Percentiles rank a stretch among this genome's conserved stretches.
Conservation (phyloP, 2,888 invertebrate genomes). For the Xestia c-nigrum region DNA sequence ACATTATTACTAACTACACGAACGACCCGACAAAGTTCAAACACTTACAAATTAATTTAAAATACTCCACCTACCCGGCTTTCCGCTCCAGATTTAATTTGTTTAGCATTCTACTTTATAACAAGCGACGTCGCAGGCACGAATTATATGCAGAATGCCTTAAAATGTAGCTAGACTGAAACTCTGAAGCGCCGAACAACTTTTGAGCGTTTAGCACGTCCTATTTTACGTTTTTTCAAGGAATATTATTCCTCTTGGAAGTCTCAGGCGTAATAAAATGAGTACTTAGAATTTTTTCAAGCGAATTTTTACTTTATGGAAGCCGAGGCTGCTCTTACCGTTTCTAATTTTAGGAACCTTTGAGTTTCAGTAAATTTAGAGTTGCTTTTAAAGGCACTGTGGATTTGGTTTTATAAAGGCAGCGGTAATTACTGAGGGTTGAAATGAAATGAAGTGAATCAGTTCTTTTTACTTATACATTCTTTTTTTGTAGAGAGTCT, state of each 20-base stretch:
- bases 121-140: constrained; percentile 40
- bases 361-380: constrained; percentile 56
- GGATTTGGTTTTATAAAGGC: constrained; percentile 45
- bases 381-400: constrained; percentile 44
- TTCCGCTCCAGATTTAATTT: constrained; percentile 49
- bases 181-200: constrained; percentile 24
- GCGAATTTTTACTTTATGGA: constrained; percentile 51
- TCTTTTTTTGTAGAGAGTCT: constrained; percentile 1
- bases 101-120: constrained; percentile 55
- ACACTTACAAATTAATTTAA: constrained; percentile 57
- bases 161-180: constrained; percentile 41
- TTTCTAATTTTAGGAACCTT: constrained; percentile 51
- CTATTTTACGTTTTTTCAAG: constrained; percentile 48
- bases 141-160: constrained; percentile 52
- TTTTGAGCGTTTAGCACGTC: constrained; percentile 51
- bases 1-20: constrained; percentile 21
- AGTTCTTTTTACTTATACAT: constrained; percentile 23
- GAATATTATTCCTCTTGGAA: constrained; percentile 56
- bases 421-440: constrained; percentile 38
- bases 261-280: constrained; percentile 55
- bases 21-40: constrained; percentile 33
- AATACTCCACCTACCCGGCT: constrained; percentile 25
- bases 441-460: constrained; percentile 48
- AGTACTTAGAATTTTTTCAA: constrained; percentile 54
- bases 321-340: constrained; percentile 28